A percentile compares a stretch with the other conserved stretches of the same genome.
Conservation (phyloP, 1,140 invertebrate genomes). For the Trichomalopsis sarcophagae region DNA sequence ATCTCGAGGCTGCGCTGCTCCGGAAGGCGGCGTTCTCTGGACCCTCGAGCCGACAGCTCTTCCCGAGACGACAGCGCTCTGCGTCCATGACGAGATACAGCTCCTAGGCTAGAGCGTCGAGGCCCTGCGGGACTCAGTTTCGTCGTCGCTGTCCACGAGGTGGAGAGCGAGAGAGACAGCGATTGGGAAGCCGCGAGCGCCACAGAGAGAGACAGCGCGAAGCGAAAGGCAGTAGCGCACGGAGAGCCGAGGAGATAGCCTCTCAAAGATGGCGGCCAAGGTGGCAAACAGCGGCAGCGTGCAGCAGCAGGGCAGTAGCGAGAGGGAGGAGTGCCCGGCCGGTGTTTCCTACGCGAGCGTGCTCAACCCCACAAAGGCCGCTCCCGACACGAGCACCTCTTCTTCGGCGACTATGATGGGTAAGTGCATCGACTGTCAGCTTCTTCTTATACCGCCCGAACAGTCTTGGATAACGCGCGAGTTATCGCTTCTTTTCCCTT, state of each 20-base stretch:
- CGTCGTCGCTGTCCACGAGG: slow-evolving; percentile 39
- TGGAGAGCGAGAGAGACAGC: slow-evolving; percentile 23
- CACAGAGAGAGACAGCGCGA: neutral
- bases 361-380: slow-evolving; percentile 69
- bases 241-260: slow-evolving; percentile 42
- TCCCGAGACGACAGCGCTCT: neutral
- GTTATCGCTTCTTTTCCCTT: neutral
- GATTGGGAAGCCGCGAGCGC: slow-evolving; percentile 13
- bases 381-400: slow-evolving; percentile 19
- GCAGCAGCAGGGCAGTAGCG: slow-evolving; percentile 59
- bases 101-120: neutral
- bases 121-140: slow-evolving; percentile 15
- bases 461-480: neutral
- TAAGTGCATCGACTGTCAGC: neutral
- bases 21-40: neutral
- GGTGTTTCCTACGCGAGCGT: slow-evolving; percentile 75
- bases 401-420: slow-evolving; percentile 13
- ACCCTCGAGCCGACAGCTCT: neutral
- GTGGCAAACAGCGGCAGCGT: slow-evolving; percentile 58
- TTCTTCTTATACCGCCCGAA: neutral
- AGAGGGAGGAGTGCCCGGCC: slow-evolving; percentile 59
- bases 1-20: neutral
- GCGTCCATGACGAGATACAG: neutral
- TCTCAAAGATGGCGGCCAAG: slow-evolving; percentile 69
- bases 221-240: slow-evolving; percentile 19